A percentile compares a stretch with the other conserved stretches of the same genome.
These are phyloP conservation scores for Notothenia coriiceps DNA, from an alignment of 2,113 vertebrate species.

Conservation along the genomic window DNA sequence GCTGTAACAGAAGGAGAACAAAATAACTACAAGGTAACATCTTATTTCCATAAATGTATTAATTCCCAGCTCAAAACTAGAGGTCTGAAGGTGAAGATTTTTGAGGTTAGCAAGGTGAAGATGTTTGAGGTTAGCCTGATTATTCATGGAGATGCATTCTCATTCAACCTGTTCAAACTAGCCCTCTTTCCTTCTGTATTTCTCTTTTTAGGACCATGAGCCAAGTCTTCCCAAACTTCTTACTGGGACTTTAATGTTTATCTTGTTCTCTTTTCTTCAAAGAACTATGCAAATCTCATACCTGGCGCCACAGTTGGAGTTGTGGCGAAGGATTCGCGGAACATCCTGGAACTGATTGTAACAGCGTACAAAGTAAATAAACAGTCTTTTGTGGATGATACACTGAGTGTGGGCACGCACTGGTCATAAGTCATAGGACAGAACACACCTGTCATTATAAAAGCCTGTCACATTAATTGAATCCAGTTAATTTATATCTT, in stretches of 20 bases:
- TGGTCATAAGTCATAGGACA: not conserved
- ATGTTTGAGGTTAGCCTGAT: constrained; percentile 49
- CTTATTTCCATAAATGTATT: not conserved
- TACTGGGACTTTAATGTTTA: constrained; percentile 15
- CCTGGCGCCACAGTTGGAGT: constrained; percentile 95
- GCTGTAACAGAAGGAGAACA: constrained; percentile 91
- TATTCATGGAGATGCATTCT: constrained; percentile 53
- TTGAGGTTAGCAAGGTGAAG: constrained; percentile 36
- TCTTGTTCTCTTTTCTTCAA: constrained; percentile 33
- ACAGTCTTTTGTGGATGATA: constrained; percentile 3
- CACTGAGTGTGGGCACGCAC: not conserved
- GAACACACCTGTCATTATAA: constrained; percentile 22
- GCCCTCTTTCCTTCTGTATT: constrained; percentile 24
- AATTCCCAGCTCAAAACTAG: not conserved
- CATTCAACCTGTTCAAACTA: constrained; percentile 70
- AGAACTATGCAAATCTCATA: constrained; percentile 97
- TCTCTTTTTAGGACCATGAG: constrained; percentile 5
- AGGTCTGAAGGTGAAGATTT: constrained; percentile 8
- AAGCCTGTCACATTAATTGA: not conserved
- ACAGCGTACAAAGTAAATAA: constrained; percentile 93
- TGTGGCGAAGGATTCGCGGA: constrained; percentile 90
- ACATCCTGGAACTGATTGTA: constrained; percentile 94
- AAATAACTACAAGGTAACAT: constrained; percentile 90
- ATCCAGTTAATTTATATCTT: not conserved
- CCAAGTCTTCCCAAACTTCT: constrained; percentile 24